Percentiles rank a stretch among this genome's conserved stretches.
phyloP scores from a whole-genome alignment of 2,888 invertebrate species.

The Physocephala rufipes region DNA sequence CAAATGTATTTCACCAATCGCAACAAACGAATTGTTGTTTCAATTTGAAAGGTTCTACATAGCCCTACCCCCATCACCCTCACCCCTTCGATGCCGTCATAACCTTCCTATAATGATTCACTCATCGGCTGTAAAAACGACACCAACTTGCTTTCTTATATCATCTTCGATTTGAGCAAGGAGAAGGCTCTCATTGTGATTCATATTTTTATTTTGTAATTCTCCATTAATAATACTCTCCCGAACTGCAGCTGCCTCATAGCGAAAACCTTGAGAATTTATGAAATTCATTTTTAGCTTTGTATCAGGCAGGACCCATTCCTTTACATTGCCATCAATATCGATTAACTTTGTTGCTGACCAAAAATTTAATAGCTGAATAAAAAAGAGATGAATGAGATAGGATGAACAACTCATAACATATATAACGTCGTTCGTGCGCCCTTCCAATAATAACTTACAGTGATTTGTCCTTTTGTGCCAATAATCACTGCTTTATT shows the following conservation, averaged over 20 bases:
- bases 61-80: too few species aligned
- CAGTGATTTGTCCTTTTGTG: slow-evolving; percentile 63
- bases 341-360: slow-evolving; percentile 75
- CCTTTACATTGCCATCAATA: slow-evolving; percentile 71
- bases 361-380: slow-evolving; percentile 73
- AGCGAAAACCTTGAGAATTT: slow-evolving; percentile 79
- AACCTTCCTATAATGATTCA: slow-evolving; percentile 27
- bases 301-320: slow-evolving; percentile 74
- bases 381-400: background rate
- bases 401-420: slow-evolving; percentile 6
- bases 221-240: slow-evolving; percentile 73
- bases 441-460: slow-evolving; percentile 41
- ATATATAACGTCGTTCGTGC: background rate
- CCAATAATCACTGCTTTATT: slow-evolving; percentile 63
- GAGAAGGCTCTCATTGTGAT: slow-evolving; percentile 74
- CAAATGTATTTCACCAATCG: too few species aligned
- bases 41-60: too few species aligned
- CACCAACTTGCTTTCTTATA: slow-evolving; percentile 76
- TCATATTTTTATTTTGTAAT: slow-evolving; percentile 75
- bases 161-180: slow-evolving; percentile 78
- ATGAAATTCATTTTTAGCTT: slow-evolving; percentile 71
- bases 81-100: too few species aligned
- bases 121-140: slow-evolving; percentile 66
- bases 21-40: background rate
- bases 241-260: slow-evolving; percentile 81